phyloP scores from a whole-genome alignment of 2,797 vertebrate species.

The Xenentodon cancila region DNA sequence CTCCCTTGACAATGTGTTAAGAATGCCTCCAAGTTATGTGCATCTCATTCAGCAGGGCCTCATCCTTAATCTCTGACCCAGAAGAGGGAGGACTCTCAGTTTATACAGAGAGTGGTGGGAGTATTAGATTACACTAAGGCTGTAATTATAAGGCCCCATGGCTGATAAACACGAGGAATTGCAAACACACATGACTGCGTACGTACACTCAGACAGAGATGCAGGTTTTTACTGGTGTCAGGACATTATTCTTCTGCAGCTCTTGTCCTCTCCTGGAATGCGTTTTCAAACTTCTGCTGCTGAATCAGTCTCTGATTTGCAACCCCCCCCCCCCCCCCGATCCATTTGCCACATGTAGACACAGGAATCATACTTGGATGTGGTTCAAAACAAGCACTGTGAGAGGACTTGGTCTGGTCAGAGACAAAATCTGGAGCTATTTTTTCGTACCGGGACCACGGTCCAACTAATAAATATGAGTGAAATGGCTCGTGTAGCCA shows the following conservation, averaged over 20 bases:
- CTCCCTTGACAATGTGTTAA: constrained; percentile 53
- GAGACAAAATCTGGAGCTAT: constrained; percentile 5
- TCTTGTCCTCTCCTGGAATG: not conserved
- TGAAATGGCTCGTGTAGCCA: not conserved
- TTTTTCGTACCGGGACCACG: constrained; percentile 4
- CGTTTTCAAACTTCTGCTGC: constrained; percentile 7
- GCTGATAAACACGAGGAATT: constrained; percentile 57
- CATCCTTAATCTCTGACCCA: constrained; percentile 63
- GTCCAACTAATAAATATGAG: constrained; percentile 2
- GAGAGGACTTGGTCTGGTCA: constrained; percentile 6
- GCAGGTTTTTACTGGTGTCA: not conserved
- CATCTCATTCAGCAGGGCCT: constrained; percentile 56
- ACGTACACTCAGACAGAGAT: constrained; percentile 14
- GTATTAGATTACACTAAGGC: constrained; percentile 77
- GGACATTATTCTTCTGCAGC: not conserved
- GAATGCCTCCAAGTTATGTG: constrained; percentile 54
- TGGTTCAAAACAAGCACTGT: constrained; percentile 9
- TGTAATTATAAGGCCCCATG: constrained; percentile 73
- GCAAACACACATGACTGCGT: constrained; percentile 35
- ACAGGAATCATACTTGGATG: constrained; percentile 1
- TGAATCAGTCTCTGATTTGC: constrained; percentile 3
- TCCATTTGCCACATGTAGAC: constrained; percentile 8
- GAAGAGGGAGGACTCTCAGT: constrained; percentile 57
- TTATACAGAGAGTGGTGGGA: constrained; percentile 71
- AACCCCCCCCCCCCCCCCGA: not conserved